A percentile compares a stretch with the other conserved stretches of the same genome.
phyloP scores from a whole-genome alignment of 2,888 invertebrate genomes.

The Diarsia mendica region DNA sequence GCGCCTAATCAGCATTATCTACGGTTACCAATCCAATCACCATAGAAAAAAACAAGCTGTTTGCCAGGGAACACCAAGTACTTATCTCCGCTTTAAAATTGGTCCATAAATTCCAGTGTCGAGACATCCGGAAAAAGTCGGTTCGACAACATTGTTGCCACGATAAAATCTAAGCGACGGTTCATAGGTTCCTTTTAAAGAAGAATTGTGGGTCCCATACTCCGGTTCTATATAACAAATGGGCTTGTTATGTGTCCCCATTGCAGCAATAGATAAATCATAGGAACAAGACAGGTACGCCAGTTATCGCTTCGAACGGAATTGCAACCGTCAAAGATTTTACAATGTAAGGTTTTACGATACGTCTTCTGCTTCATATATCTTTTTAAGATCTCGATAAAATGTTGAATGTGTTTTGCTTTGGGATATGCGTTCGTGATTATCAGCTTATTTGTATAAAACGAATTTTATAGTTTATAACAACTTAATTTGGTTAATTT shows the following conservation, averaged over 20 bases:
- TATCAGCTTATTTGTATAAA: background rate
- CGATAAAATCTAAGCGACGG: conserved; percentile 42
- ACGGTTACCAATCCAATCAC: background rate
- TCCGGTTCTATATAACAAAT: conserved; percentile 29
- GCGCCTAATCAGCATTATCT: background rate
- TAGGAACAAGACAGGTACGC: conserved; percentile 46
- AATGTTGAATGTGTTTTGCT: conserved; percentile 11
- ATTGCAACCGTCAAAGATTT: conserved; percentile 45
- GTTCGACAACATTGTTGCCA: conserved; percentile 34
- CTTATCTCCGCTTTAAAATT: conserved; percentile 42
- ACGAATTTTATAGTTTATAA: background rate
- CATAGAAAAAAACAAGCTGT: background rate
- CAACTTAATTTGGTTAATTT: background rate
- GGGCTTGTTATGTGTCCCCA: conserved; percentile 41
- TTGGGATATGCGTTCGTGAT: conserved; percentile 13
- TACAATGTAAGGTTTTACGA: conserved; percentile 54
- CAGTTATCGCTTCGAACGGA: conserved; percentile 42
- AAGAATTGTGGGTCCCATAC: conserved; percentile 25
- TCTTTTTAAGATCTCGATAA: conserved; percentile 39
- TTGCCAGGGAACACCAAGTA: conserved; percentile 1
- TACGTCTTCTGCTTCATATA: conserved; percentile 6
- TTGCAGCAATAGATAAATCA: conserved; percentile 55
- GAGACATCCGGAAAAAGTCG: conserved; percentile 22
- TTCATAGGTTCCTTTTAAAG: conserved; percentile 31
- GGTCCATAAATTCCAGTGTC: conserved; percentile 41